Evolutionary conservation across 2,113 vertebrate genomes (phyloP), one percentile per base, ranked within the genome.

Genomic region (Vidua chalybeata): DNA sequence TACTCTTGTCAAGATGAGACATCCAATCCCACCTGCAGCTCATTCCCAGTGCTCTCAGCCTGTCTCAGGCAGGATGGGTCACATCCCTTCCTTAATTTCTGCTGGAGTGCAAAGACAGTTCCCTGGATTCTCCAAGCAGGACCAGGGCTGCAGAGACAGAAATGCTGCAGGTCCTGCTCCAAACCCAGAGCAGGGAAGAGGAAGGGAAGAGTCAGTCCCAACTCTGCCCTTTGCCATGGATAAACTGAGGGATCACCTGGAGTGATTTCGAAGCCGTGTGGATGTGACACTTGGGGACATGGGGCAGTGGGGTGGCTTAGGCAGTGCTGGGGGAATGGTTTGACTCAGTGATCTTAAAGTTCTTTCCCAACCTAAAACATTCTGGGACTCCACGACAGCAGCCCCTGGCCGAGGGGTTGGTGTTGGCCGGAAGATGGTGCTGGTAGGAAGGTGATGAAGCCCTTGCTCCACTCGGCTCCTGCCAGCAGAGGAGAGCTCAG

Each of bases 391-490:
- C 58, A 8, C 0, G 35, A 2, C 4, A 3, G 24, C 56, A 37
- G 63, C 61, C 82, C 10, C 5, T 6, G 84, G 48, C 33, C 43
- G 5, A n/a, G 51, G 67, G 73, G 46, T 83, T 62, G 68, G 2
- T 3, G 26, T 4, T 68, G 91, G 85, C 94, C 97, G 90, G 97
- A 51, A 97, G 97, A 94, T 97, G 97, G 97, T 91, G 95, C 95
- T 97, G 94, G 75, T 26, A 83, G 93, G 95, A 97, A 97, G 84
- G 90, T 11, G 93, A 94, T 96, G 10, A 6, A 72, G 37, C 30
- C 26, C 17, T 27, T 0, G 5, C 26, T 69, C 10, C 5, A 0
- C 31, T 74, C 31, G 3, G 2, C 45, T 39, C 28, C 63, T 54
- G 73, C 52, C 6, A 1, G 13, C 9, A 49, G 79, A 48, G 52